Conservation (phyloP, 2,797 vertebrate genomes). For the Muscicapa comitata region DNA sequence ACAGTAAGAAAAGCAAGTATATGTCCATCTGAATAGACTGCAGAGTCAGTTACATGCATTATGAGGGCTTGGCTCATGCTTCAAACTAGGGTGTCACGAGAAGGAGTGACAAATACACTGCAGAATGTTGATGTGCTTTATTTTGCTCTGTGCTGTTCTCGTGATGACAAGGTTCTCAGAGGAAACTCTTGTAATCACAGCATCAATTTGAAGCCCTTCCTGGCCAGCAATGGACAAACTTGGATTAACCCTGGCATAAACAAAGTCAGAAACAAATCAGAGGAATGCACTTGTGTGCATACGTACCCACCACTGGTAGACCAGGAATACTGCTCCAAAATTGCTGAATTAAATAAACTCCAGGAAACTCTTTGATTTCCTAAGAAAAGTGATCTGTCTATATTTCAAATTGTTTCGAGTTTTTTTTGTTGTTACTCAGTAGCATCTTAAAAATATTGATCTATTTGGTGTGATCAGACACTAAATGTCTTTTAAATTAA, state of each 20-base stretch:
- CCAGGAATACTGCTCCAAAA: neutral
- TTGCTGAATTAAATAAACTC: neutral
- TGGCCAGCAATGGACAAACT: neutral
- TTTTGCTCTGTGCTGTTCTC: neutral
- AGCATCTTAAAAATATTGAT: neutral
- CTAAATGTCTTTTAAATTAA: neutral
- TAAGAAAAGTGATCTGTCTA: neutral
- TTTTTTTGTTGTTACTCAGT: neutral
- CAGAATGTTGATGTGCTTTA: neutral
- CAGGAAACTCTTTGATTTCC: neutral
- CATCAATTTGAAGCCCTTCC: neutral
- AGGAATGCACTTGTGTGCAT: neutral
- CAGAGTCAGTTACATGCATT: neutral
- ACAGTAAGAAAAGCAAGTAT: neutral
- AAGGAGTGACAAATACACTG: neutral
- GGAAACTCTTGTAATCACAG: neutral
- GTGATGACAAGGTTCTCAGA: neutral
- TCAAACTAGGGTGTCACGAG: neutral
- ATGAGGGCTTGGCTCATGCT: neutral
- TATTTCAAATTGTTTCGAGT: fast-evolving
- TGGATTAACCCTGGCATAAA: neutral
- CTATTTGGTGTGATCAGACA: neutral
- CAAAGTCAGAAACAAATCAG: neutral
- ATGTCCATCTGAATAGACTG: neutral
- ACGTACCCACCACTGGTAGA: neutral